A percentile compares a stretch with the other conserved stretches of the same genome.
phyloP scores from a whole-genome alignment of 2,888 invertebrate genomes.

The Notodonta ziczac region DNA sequence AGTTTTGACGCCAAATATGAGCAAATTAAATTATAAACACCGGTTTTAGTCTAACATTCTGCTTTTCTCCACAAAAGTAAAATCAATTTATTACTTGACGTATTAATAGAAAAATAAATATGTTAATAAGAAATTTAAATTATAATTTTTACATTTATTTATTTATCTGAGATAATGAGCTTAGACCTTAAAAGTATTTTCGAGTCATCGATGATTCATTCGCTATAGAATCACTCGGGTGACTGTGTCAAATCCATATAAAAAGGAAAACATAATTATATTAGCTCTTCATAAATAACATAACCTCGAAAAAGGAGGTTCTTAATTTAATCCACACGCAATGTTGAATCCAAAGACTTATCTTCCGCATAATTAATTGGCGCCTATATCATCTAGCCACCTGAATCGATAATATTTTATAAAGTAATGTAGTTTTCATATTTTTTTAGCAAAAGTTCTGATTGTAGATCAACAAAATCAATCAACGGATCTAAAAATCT shows the following conservation, averaged over 20 bases:
- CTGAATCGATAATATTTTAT: not conserved
- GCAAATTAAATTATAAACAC: not conserved
- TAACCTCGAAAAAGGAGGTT: not conserved
- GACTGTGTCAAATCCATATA: not conserved
- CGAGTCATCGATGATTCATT: not conserved
- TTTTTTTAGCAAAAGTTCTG: not conserved
- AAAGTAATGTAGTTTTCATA: not conserved
- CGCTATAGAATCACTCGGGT: not conserved
- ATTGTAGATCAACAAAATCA: slow-evolving; percentile 25
- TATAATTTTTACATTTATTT: too few relatives aligned
- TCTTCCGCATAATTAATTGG: not conserved
- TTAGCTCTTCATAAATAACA: not conserved
- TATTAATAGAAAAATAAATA: not conserved
- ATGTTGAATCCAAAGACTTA: not conserved
- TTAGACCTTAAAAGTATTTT: not conserved
- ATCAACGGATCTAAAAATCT: slow-evolving; percentile 52
- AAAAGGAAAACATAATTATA: not conserved
- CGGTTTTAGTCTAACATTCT: not conserved
- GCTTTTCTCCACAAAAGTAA: slow-evolving; percentile 1
- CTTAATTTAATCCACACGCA: not conserved
- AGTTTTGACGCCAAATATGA: not conserved
- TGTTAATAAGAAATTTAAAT: too few relatives aligned
- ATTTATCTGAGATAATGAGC: not conserved
- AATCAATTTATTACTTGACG: not conserved
- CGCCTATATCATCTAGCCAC: not conserved